Percentiles rank a stretch among this genome's conserved stretches.
Conservation (phyloP, 1,140 invertebrate species). For the Drosophila nigromelanica region DNA sequence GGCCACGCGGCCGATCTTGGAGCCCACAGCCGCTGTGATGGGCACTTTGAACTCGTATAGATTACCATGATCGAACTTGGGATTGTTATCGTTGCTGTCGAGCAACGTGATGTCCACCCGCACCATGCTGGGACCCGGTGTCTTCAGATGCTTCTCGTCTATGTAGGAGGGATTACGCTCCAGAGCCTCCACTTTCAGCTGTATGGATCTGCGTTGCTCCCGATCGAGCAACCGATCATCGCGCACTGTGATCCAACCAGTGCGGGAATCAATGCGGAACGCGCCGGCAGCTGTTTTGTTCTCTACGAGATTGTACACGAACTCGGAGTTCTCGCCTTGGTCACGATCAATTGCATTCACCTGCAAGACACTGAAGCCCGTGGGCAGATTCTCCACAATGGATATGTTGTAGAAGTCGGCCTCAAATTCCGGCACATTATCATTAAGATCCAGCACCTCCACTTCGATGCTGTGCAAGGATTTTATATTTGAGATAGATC, state of each 20-base stretch:
- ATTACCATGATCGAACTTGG: constrained; percentile 92
- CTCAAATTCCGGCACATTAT: constrained; percentile 93
- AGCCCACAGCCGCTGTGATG: constrained; percentile 87
- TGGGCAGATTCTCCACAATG: constrained; percentile 95
- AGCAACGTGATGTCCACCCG: constrained; percentile 92
- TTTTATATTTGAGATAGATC: background rate
- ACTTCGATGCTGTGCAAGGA: constrained; percentile 87
- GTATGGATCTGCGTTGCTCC: constrained; percentile 88
- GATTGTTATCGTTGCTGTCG: constrained; percentile 95
- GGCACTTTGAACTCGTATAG: constrained; percentile 90
- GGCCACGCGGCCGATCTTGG: constrained; percentile 89
- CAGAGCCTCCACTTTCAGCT: constrained; percentile 90
- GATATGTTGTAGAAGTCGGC: constrained; percentile 95
- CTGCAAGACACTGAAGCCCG: constrained; percentile 93
- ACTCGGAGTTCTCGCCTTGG: constrained; percentile 93
- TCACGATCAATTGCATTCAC: constrained; percentile 91
- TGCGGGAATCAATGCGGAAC: constrained; percentile 90
- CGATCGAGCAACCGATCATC: constrained; percentile 91
- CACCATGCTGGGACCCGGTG: constrained; percentile 85
- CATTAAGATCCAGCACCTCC: constrained; percentile 92
- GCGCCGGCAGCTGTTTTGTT: constrained; percentile 89
- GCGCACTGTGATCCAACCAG: constrained; percentile 93
- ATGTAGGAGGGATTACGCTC: constrained; percentile 85
- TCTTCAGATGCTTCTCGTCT: constrained; percentile 65
- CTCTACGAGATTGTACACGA: constrained; percentile 88